Conservation (phyloP, 2,113 vertebrate species). For the Chunga burmeisteri region DNA sequence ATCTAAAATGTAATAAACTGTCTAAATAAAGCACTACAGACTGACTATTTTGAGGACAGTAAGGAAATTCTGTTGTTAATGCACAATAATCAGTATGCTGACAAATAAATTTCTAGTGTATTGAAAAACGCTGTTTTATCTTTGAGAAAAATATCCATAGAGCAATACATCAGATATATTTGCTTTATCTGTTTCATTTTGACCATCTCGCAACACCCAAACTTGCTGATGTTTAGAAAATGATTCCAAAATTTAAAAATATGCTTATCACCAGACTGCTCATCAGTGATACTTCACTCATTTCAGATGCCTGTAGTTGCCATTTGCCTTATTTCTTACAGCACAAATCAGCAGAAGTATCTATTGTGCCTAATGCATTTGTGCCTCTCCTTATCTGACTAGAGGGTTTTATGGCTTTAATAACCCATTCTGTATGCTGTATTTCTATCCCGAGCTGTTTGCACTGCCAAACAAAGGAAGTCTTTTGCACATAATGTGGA, state of each 20-base stretch:
- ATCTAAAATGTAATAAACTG: background rate
- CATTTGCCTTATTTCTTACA: constrained; percentile 45
- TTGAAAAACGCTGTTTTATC: constrained; percentile 6
- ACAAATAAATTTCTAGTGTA: background rate
- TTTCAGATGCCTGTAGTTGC: constrained; percentile 24
- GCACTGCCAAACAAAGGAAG: constrained; percentile 39
- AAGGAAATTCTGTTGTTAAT: background rate
- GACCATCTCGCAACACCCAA: background rate
- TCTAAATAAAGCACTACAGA: background rate
- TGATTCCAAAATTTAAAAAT: constrained; percentile 23
- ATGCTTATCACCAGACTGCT: constrained; percentile 23
- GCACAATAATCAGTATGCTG: background rate
- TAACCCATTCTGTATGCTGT: constrained; percentile 36
- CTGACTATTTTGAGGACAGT: background rate
- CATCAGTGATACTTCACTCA: constrained; percentile 43
- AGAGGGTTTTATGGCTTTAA: constrained; percentile 50
- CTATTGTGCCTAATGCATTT: constrained; percentile 32
- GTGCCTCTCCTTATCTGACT: constrained; percentile 17
- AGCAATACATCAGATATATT: background rate
- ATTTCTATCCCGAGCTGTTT: constrained; percentile 34
- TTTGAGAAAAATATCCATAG: background rate
- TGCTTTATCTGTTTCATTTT: constrained; percentile 27
- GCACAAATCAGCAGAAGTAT: constrained; percentile 43
- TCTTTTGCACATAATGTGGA: constrained; percentile 56
- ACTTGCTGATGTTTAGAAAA: constrained; percentile 30